A percentile compares a stretch with the other conserved stretches of the same genome.
These are phyloP conservation scores for Falco novaeseelandiae DNA, from an alignment of 2,797 vertebrate species.

Conservation along the genomic window DNA sequence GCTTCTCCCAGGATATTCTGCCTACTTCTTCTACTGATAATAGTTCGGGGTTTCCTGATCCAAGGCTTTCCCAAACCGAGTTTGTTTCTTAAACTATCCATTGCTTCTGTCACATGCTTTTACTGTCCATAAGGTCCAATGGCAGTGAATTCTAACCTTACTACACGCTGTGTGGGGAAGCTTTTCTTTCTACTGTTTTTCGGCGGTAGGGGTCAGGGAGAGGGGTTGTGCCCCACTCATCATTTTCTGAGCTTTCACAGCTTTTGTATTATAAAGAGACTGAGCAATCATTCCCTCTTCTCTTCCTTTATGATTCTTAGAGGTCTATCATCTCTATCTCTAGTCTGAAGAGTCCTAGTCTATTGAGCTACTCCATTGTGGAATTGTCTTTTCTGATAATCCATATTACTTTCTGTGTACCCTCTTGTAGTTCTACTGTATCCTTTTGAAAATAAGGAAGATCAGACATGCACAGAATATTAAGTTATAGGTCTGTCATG, in stretches of 20 bases:
- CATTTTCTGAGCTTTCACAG: not conserved
- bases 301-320: not conserved
- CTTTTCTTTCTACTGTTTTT: not conserved
- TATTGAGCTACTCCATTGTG: not conserved
- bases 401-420: not conserved
- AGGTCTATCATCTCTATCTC: not conserved
- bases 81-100: not conserved
- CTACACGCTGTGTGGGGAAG: not conserved
- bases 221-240: accelerated
- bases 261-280: not conserved
- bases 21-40: not conserved
- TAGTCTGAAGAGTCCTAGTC: not conserved
- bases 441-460: not conserved
- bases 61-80: not conserved
- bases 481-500: not conserved
- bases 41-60: not conserved
- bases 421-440: not conserved
- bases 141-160: not conserved
- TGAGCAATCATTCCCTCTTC: not conserved
- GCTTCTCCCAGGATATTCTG: not conserved
- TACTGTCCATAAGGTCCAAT: not conserved
- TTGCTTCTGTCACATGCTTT: not conserved
- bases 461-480: not conserved
- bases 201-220: not conserved
- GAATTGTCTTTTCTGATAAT: not conserved